Conservation (phyloP, 1,140 invertebrate genomes). For the Lutraria rhynchaena region DNA sequence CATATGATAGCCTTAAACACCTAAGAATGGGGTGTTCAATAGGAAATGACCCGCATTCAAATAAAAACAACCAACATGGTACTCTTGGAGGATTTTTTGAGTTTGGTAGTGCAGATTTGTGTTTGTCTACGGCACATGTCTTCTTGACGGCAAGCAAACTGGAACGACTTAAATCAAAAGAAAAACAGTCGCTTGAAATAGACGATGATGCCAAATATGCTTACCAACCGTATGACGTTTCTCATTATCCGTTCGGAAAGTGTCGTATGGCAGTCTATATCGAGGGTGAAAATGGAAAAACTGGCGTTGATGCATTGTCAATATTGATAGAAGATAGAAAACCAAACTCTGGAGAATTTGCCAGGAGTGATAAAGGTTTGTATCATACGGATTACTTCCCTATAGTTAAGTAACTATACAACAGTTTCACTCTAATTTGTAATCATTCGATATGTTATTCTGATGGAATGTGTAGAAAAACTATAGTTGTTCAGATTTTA, state of each 20-base stretch:
- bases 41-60: background rate
- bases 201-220: background rate
- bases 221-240: background rate
- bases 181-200: background rate
- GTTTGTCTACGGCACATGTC: conserved; percentile 4
- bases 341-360: background rate
- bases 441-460: background rate
- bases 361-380: too few species aligned
- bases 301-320: background rate
- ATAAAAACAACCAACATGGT: background rate
- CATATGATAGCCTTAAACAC: background rate
- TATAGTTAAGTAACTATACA: too few species aligned
- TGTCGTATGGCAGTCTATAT: background rate
- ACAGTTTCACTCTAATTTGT: too few species aligned
- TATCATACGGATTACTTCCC: too few species aligned
- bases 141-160: background rate
- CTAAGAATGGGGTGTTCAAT: conserved; percentile 10
- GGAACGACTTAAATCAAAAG: too few species aligned
- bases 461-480: too few species aligned
- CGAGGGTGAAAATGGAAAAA: background rate
- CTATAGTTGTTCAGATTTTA: too few species aligned
- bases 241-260: background rate
- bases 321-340: background rate
- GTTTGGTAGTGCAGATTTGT: background rate
- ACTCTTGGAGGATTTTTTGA: conserved; percentile 2